phyloP scores from a whole-genome alignment of 1,140 invertebrate species.

The Aethina tumida region DNA sequence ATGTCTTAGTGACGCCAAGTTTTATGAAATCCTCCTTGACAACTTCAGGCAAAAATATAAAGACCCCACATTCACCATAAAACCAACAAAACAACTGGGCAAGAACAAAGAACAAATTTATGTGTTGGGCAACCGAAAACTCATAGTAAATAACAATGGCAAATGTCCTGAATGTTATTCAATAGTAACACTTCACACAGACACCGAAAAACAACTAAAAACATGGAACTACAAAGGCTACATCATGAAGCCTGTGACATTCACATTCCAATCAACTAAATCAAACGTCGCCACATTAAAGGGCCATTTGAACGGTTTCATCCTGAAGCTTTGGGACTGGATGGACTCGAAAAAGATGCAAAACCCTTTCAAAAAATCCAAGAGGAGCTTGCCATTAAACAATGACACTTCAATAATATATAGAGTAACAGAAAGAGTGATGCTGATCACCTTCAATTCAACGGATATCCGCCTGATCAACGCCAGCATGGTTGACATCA shows the following conservation, averaged over 20 bases:
- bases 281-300: constrained; percentile 35
- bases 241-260: constrained; percentile 26
- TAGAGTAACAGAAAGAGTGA: constrained; percentile 54
- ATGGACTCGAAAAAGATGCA: constrained; percentile 28
- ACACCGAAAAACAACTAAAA: constrained; percentile 14
- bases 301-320: constrained; percentile 55
- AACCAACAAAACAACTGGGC: too few relatives aligned
- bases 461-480: constrained; percentile 46
- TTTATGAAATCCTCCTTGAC: too few relatives aligned
- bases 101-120: background rate
- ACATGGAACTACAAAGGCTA: constrained; percentile 18
- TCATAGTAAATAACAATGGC: constrained; percentile 7
- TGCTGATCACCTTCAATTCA: constrained; percentile 64
- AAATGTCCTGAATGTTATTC: constrained; percentile 13
- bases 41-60: too few relatives aligned
- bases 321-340: constrained; percentile 74
- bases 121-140: constrained; percentile 4
- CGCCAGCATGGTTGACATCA: constrained; percentile 59
- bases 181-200: constrained; percentile 8
- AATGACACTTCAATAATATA: constrained; percentile 23
- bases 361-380: constrained; percentile 12
- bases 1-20: too few relatives aligned
- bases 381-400: constrained; percentile 9
- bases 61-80: too few relatives aligned
- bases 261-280: constrained; percentile 21